Evolutionary conservation across 2,113 vertebrate species (phyloP).

Genomic region (Apistogramma diplotaenia): DNA sequence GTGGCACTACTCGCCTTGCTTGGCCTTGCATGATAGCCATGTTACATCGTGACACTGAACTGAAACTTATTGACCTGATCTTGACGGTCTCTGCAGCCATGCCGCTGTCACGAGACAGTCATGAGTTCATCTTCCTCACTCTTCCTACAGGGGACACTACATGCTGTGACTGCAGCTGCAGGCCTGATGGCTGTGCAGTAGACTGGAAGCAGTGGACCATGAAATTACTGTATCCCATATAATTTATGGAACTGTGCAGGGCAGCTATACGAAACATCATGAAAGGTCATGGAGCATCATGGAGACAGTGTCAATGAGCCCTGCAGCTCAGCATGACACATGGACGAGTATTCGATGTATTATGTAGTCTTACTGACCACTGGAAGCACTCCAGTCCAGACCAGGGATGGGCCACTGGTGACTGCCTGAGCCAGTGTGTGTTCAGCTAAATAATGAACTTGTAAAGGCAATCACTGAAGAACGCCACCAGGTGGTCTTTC

Average conservation of each 20-base stretch:
- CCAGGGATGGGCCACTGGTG: too few species aligned
- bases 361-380: not conserved
- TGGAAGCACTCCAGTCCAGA: not conserved
- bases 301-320: not conserved
- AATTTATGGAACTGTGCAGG: not conserved
- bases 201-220: not conserved
- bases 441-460: too few species aligned
- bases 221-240: not conserved
- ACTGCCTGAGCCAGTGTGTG: too few species aligned
- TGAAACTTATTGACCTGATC: not conserved
- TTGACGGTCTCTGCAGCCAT: not conserved
- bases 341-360: accelerated
- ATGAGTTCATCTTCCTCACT: not conserved
- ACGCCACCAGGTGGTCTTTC: too few species aligned
- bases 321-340: not conserved
- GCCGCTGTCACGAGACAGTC: not conserved
- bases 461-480: too few species aligned
- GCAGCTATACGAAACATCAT: not conserved
- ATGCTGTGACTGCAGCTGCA: not conserved
- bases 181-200: not conserved
- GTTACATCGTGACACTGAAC: not conserved
- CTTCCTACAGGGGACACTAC: not conserved
- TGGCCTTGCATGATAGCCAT: accelerated
- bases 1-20: not conserved
- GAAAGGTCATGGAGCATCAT: not conserved